Percentiles rank a stretch among this genome's conserved stretches.
Evolutionary conservation across 2,888 invertebrate genomes (phyloP).

Genomic region (Chromoteleia sp.): DNA sequence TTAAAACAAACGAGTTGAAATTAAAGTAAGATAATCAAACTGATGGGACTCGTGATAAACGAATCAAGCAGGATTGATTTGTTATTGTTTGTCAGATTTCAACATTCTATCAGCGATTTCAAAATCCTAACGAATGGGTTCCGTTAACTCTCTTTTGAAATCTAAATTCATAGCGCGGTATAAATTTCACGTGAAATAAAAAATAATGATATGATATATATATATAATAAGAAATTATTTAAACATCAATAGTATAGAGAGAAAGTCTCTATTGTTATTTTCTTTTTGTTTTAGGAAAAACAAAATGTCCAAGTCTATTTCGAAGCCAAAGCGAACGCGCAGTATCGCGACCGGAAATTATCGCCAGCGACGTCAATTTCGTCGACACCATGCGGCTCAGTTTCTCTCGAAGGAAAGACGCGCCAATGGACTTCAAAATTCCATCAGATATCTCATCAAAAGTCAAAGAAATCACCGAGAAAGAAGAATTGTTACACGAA

Average conservation of each 20-base stretch:
- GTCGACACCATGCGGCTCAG: constrained; percentile 94
- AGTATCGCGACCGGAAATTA: constrained; percentile 83
- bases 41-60: constrained; percentile 20
- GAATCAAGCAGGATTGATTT: constrained; percentile 1
- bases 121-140: no score
- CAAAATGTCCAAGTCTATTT: constrained; percentile 74
- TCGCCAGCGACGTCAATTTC: constrained; percentile 87
- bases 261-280: no score
- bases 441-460: not conserved
- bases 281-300: constrained; percentile 49
- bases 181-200: no score
- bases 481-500: not conserved
- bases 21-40: constrained; percentile 19
- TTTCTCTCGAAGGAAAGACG: constrained; percentile 86
- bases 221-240: not conserved
- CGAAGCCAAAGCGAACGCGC: constrained; percentile 85
- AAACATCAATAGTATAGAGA: no score
- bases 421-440: not conserved
- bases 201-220: no score
- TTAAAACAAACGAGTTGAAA: constrained; percentile 22
- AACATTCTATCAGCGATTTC: constrained; percentile 1
- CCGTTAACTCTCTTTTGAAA: no score
- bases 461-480: not conserved
- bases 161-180: no score
- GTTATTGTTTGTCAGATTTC: constrained; percentile 11